These are phyloP conservation scores for Hipparchia sbordonii DNA, from an alignment of 2,888 invertebrate species.

Conservation along the genomic window DNA sequence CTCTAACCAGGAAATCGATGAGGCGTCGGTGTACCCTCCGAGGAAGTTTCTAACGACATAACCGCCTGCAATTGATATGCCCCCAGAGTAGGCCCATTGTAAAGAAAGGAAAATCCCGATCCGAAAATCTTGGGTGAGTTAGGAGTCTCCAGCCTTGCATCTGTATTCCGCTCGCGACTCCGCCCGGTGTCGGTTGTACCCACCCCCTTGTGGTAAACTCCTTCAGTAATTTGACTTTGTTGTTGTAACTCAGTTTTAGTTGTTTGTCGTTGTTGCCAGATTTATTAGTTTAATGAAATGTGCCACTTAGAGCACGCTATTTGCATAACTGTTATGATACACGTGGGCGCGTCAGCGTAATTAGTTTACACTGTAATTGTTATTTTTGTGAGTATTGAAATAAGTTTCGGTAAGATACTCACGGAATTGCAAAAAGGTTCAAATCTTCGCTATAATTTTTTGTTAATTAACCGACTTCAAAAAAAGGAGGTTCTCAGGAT, in stretches of 20 bases:
- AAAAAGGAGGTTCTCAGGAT: too few relatives aligned
- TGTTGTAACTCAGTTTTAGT: constrained; percentile 81
- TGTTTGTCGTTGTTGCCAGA: constrained; percentile 77
- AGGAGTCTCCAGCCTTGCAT: constrained; percentile 66
- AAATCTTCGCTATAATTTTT: background rate
- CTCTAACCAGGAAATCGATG: constrained; percentile 76
- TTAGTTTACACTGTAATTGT: constrained; percentile 13
- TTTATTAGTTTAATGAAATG: constrained; percentile 78
- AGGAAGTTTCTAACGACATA: constrained; percentile 83
- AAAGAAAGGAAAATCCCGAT: constrained; percentile 83
- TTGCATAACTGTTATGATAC: constrained; percentile 34
- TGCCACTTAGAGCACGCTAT: constrained; percentile 58
- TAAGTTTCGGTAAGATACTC: background rate
- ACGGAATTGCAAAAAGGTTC: background rate
- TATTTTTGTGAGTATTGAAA: constrained; percentile 11
- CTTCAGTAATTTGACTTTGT: constrained; percentile 82
- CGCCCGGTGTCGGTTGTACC: constrained; percentile 66
- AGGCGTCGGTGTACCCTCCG: constrained; percentile 59
- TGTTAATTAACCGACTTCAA: too few relatives aligned
- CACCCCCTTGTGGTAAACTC: constrained; percentile 74
- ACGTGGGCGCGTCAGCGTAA: constrained; percentile 9
- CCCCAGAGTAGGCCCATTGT: constrained; percentile 82
- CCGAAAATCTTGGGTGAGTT: constrained; percentile 81
- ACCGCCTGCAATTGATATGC: constrained; percentile 83
- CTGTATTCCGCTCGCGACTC: constrained; percentile 73